phyloP scores from a whole-genome alignment of 1,140 invertebrate species.

The Papilio aristodemus region DNA sequence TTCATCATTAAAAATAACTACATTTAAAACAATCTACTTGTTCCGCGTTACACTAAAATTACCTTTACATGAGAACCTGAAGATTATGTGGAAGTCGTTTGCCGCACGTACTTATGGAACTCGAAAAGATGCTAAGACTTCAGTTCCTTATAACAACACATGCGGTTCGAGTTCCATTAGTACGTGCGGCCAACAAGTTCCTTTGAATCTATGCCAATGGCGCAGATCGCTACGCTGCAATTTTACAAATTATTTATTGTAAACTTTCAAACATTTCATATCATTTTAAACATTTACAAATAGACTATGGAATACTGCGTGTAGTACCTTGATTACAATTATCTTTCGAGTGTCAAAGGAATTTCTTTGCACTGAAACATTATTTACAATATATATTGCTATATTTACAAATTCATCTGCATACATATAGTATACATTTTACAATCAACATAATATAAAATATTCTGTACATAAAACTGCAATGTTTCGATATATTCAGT shows the following conservation, averaged over 20 bases:
- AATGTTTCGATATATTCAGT: conserved; percentile 38
- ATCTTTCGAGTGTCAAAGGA: conserved; percentile 42
- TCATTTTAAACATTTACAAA: conserved; percentile 23
- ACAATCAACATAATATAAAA: conserved; percentile 47
- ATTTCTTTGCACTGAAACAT: conserved; percentile 52
- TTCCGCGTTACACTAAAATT: conserved; percentile 30
- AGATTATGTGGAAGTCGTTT: not conserved
- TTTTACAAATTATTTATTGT: conserved; percentile 36
- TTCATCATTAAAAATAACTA: conserved; percentile 23
- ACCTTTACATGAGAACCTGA: conserved; percentile 6
- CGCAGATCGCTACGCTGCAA: not conserved
- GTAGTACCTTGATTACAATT: conserved; percentile 40
- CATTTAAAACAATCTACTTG: conserved; percentile 34
- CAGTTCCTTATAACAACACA: not conserved
- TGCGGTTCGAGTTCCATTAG: not conserved
- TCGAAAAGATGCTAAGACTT: not conserved
- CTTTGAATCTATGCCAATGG: not conserved
- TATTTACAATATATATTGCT: conserved; percentile 54
- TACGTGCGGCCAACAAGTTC: not conserved
- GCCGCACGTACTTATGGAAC: not conserved
- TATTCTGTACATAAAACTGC: conserved; percentile 57
- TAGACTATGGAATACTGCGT: conserved; percentile 50
- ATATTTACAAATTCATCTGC: conserved; percentile 59
- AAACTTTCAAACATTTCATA: conserved; percentile 34
- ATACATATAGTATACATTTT: conserved; percentile 47